phyloP scores from a whole-genome alignment of 1,140 invertebrate species.

The Drosophila nasuta region DNA sequence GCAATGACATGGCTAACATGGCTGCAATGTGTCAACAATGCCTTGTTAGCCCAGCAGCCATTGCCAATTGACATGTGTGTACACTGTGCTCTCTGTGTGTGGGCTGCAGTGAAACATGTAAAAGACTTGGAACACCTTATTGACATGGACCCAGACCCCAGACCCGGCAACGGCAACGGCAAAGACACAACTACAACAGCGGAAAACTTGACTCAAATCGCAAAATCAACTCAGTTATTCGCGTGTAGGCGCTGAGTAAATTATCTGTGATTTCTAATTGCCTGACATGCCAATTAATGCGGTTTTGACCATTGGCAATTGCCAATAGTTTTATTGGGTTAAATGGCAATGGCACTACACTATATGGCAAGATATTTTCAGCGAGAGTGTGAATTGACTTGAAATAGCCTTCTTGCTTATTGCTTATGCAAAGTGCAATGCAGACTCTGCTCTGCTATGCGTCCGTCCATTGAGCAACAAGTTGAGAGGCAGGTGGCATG shows the following conservation, averaged over 20 bases:
- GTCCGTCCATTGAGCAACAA: conserved; percentile 1
- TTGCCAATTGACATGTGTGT: conserved; percentile 50
- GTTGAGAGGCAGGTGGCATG: conserved; percentile 6
- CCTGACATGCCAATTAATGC: conserved; percentile 77
- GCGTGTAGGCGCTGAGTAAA: conserved; percentile 49
- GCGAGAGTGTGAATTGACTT: conserved; percentile 36
- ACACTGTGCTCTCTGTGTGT: conserved; percentile 45
- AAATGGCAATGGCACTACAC: conserved; percentile 21
- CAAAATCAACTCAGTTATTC: conserved; percentile 15
- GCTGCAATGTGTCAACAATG: conserved; percentile 82
- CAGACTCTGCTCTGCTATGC: neutral
- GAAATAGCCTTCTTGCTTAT: conserved; percentile 26
- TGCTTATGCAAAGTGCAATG: conserved; percentile 40
- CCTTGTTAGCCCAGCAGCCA: conserved; percentile 68
- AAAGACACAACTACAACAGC: neutral
- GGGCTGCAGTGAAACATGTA: conserved; percentile 55
- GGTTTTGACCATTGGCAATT: conserved; percentile 23
- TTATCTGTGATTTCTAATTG: conserved; percentile 81
- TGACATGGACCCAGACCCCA: conserved; percentile 47
- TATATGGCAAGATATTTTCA: neutral
- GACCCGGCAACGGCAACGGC: neutral
- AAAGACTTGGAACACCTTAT: conserved; percentile 65
- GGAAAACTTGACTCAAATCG: conserved; percentile 22
- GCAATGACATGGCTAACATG: conserved; percentile 72
- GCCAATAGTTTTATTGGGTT: conserved; percentile 35